phyloP scores from a whole-genome alignment of 2,888 invertebrate genomes.

The Podotricha telesiphe region DNA sequence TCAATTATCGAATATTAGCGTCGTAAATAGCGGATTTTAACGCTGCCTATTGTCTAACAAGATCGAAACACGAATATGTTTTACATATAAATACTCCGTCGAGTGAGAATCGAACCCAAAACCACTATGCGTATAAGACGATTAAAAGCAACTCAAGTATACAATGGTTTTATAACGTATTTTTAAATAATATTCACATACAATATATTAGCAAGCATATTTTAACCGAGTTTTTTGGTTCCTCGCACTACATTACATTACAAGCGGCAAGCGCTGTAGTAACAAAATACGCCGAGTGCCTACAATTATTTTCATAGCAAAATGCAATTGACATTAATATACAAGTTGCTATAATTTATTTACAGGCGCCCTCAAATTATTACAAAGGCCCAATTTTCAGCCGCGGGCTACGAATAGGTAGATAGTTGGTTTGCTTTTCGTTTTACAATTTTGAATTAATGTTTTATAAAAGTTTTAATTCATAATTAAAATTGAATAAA shows the following conservation, averaged over 20 bases:
- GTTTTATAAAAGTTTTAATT: neutral
- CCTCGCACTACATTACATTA: neutral
- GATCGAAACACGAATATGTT: no score
- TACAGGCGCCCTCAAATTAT: constrained; percentile 17
- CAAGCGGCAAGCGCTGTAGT: neutral
- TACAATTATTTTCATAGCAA: constrained; percentile 13
- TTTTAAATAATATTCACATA: neutral
- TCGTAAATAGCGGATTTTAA: no score
- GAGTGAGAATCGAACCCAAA: no score
- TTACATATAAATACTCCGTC: no score
- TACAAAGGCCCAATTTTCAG: neutral
- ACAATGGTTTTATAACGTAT: no score
- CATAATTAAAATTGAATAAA: no score
- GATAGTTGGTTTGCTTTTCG: neutral
- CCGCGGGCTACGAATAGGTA: constrained; percentile 1
- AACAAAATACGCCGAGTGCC: constrained; percentile 6
- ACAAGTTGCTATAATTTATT: constrained; percentile 27
- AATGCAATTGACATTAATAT: constrained; percentile 21
- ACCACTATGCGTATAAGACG: no score
- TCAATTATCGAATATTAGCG: no score
- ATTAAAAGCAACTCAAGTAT: no score
- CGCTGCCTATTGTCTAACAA: no score
- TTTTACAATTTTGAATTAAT: neutral
- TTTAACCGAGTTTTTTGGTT: constrained; percentile 1
- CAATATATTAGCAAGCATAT: neutral